Base-by-base conservation (phyloP, 2,888 invertebrate genomes). In the Boloria euphrosyne region DNA sequence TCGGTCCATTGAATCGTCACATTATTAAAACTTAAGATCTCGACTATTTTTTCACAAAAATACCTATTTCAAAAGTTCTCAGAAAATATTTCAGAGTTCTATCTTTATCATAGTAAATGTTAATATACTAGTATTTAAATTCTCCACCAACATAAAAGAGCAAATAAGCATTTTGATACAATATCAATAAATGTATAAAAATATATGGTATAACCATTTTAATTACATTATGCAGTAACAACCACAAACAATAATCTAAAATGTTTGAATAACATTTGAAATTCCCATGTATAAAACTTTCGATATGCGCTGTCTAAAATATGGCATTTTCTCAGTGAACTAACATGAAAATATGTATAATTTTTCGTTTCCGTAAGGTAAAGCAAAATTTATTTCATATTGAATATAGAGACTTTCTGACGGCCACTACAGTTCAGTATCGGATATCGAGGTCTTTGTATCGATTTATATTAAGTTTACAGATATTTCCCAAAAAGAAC, bases 331-430 rank as follows among this genome's bases (percentile, higher is more conserved):
- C 27, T 22, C 17, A 22, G 13, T 16, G 44, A 17, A 57, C 61
- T 50, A 53, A 58, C 27, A 66, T 65, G 65, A 53, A 68, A 67
- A 68, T 69, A 67, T 69, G 44, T 66, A 49, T 61, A 66, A 66
- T 68, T 59, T 63, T 62, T 60, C 16, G 53, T 61, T 58, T 65
- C 16, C 16, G 66, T 52, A 65, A 52, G 61, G 63, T 60, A 62
- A 58, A 72, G 68, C 65, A 50, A 68, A 69, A 68, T 68, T 67
- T 69, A 71, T 78, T 80, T 78, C 76, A 74, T 75, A 77, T 78
- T 77, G 78, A 78, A 81, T 80, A 83, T 83, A 82, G 76, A 70
- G 71, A 64, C 53, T 62, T 73, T 72, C 73, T 76, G 73, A 74
- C 68, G 74, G 69, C 62, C 68, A 61, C 72, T 73, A 69, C 67